These are phyloP conservation scores for Lutraria rhynchaena DNA, from an alignment of 1,140 invertebrate genomes.

Conservation along the genomic window DNA sequence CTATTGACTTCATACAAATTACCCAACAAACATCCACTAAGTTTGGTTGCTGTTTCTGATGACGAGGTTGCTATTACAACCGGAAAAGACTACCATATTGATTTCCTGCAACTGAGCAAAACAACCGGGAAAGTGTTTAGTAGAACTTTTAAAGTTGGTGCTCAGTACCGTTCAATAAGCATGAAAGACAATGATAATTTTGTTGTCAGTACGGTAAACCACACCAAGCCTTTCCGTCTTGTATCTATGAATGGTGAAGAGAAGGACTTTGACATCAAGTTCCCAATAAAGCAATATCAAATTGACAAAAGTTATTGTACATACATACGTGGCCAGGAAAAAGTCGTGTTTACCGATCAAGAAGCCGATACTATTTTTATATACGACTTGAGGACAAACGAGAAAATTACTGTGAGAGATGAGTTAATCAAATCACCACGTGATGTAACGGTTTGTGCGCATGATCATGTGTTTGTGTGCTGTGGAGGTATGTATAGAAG, in stretches of 20 bases:
- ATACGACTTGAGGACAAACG: not conserved
- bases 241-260: conserved; percentile 3
- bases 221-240: conserved; percentile 12
- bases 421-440: conserved; percentile 11
- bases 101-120: conserved; percentile 2
- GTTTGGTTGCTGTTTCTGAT: conserved; percentile 11
- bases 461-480: not conserved
- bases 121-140: not conserved
- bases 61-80: conserved; percentile 1
- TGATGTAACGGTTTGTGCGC: not conserved
- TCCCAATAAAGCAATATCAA: conserved; percentile 14
- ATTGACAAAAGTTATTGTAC: not conserved
- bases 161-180: not conserved
- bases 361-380: conserved; percentile 5
- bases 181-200: not conserved
- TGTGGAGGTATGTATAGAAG: not conserved
- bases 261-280: conserved; percentile 8
- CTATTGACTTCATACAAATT: conserved; percentile 14
- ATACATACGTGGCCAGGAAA: conserved; percentile 6
- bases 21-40: not conserved
- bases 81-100: not conserved
- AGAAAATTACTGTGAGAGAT: not conserved
- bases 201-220: conserved; percentile 10
- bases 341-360: conserved; percentile 10
- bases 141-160: not conserved